Evolutionary conservation across 2,113 vertebrate species (phyloP).

Genomic region (Mesitornis unicolor): DNA sequence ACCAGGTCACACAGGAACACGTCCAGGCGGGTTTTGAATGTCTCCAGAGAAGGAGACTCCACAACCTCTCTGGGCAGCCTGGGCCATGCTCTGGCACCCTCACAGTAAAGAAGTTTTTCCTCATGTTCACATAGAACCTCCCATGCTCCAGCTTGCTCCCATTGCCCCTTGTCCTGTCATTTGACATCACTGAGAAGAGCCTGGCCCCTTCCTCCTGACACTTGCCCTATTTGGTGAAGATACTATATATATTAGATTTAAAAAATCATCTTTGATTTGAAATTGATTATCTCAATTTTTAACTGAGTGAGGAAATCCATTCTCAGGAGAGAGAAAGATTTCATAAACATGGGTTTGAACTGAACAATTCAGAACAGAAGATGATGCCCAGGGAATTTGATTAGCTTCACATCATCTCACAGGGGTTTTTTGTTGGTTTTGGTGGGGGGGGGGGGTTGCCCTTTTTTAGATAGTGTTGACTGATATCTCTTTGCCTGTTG

Average conservation of each 20-base stretch:
- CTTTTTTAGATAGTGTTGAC: too few species aligned
- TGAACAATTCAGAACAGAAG: background rate
- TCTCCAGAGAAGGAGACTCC: too few species aligned
- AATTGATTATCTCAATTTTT: background rate
- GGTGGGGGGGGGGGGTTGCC: background rate
- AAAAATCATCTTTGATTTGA: background rate
- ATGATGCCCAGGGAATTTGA: background rate
- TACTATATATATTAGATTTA: background rate
- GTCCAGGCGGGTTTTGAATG: too few species aligned
- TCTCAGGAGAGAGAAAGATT: background rate
- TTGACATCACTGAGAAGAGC: too few species aligned
- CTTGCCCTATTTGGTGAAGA: background rate
- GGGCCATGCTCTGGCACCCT: too few species aligned
- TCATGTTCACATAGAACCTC: too few species aligned
- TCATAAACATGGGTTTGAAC: background rate
- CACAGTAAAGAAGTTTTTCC: too few species aligned
- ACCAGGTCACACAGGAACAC: too few species aligned
- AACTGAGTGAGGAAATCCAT: background rate
- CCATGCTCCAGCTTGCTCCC: too few species aligned
- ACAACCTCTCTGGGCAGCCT: too few species aligned
- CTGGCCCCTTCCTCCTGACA: too few species aligned
- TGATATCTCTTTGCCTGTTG: background rate
- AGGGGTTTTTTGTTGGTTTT: background rate
- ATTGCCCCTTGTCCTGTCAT: too few species aligned
- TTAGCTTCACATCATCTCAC: background rate